Evolutionary conservation across 2,888 invertebrate species (phyloP), one percentile per base, ranked within the genome.

Genomic region (Orchestes rusci): DNA sequence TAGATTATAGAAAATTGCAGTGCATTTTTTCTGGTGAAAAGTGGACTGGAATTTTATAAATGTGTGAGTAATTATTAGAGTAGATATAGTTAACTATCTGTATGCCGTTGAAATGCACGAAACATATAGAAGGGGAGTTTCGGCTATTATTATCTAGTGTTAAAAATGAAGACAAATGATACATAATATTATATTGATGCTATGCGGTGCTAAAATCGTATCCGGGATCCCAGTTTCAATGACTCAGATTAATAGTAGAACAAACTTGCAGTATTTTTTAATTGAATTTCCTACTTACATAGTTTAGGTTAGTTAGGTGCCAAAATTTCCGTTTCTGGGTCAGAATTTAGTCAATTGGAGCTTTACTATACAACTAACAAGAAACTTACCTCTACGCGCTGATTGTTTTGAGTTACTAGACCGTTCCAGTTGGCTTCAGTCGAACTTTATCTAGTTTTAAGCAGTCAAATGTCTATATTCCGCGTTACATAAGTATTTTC

Each of bases 101-200:
- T 83, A 83, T 83, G 79, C 82, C 82, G 79, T 80, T 82, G 83
- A 84, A 83, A 84, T 84, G 83, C 83, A 84, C 83, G 82, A 83
- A 84, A 83, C 83, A 79, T 82, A 79, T 82, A 83, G 84, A 84
- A 83, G 83, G 83, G 81, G 77, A 80, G 77, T 64, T 65, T 59
- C 62, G 61, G 62, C 61, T 59, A 58, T 40, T 45, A 62, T 59
- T 58, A 57, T 7, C 5, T 23, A 23, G 10, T 23, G 10, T 23
- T 23, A 5, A 10, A 23, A 23, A 10, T 7, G 10, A 10, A 23
- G 54, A 57, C 56, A 57, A 56, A 58, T 53, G 36, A 48, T 48
- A 51, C 48, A 42, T 36, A 39, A 50, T 51, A 48, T 49, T 45
- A 57, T 56, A 56, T 55, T 51, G 53, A 56, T 58, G 54, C 59